phyloP scores from a whole-genome alignment of 2,113 vertebrate species.

The Rhynchomys soricoides region DNA sequence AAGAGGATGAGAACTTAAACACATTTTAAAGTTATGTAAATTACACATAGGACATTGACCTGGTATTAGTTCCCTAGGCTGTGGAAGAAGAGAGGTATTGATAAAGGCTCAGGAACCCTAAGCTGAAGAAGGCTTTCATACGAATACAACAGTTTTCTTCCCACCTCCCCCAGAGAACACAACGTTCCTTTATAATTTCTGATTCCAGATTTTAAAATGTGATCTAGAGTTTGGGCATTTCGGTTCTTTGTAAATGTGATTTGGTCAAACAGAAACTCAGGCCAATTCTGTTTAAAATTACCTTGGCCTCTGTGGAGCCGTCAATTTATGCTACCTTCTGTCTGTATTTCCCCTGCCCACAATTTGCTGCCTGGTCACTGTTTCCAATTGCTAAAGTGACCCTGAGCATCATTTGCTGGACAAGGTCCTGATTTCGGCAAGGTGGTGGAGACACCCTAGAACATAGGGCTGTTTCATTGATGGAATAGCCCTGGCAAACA shows the following conservation, averaged over 20 bases:
- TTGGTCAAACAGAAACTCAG: constrained; percentile 33
- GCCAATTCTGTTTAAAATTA: constrained; percentile 60
- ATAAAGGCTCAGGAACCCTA: background rate
- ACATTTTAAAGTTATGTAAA: background rate
- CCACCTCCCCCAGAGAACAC: background rate
- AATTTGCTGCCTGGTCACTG: constrained; percentile 73
- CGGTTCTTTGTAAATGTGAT: constrained; percentile 31
- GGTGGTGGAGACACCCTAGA: constrained; percentile 44
- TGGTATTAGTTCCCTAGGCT: background rate
- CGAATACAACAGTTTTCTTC: background rate
- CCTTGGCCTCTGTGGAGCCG: constrained; percentile 27
- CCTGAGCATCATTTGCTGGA: constrained; percentile 55
- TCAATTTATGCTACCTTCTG: constrained; percentile 75
- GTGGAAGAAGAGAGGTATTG: background rate
- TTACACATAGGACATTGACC: background rate
- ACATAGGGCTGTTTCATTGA: background rate
- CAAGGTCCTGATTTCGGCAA: constrained; percentile 48
- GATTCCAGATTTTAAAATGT: background rate
- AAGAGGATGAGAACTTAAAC: background rate
- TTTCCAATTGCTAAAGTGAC: constrained; percentile 78
- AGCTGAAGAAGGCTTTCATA: background rate
- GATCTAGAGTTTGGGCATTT: background rate
- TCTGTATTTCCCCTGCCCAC: constrained; percentile 72
- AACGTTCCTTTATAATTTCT: background rate
- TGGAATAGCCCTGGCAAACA: background rate